Percentiles rank a stretch among this genome's conserved stretches.
Evolutionary conservation across 2,113 vertebrate species (phyloP).

Genomic region (Chaenocephalus aceratus): DNA sequence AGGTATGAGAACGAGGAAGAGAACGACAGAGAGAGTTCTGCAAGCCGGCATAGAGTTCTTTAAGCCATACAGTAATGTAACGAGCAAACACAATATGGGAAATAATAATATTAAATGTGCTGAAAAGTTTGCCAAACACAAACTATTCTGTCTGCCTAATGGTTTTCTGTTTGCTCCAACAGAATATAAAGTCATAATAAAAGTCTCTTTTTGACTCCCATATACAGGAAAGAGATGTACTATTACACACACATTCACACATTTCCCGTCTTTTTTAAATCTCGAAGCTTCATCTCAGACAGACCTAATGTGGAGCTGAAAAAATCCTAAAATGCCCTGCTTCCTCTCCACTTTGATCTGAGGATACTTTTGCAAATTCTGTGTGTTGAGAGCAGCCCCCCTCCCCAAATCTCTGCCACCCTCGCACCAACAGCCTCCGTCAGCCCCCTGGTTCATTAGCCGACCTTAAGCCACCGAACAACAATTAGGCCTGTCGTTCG

Average conservation of each 20-base stretch:
- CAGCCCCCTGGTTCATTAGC: constrained; percentile 89
- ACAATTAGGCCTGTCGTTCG: constrained; percentile 89
- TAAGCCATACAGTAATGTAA: not conserved
- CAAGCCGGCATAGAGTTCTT: constrained; percentile 9
- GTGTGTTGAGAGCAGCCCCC: constrained; percentile 72
- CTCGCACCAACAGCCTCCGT: constrained; percentile 76
- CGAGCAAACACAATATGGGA: not conserved
- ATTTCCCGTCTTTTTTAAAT: constrained; percentile 63
- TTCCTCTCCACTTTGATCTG: constrained; percentile 86
- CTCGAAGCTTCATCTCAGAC: constrained; percentile 75
- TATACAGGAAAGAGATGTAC: constrained; percentile 5
- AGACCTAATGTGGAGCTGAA: constrained; percentile 81
- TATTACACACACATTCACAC: constrained; percentile 3
- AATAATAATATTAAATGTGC: not conserved
- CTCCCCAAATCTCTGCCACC: constrained; percentile 6
- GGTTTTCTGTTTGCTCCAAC: constrained; percentile 6
- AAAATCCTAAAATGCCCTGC: constrained; percentile 83
- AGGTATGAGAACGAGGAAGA: constrained; percentile 12
- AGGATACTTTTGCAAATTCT: constrained; percentile 86
- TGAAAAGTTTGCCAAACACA: no score
- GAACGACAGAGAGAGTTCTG: not conserved
- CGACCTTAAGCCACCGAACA: constrained; percentile 87
- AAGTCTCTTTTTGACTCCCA: not conserved
- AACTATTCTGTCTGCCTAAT: constrained; percentile 6
- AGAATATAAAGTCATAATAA: constrained; percentile 12